phyloP scores from a whole-genome alignment of 2,113 vertebrate genomes.

The Phrynosoma platyrhinos region DNA sequence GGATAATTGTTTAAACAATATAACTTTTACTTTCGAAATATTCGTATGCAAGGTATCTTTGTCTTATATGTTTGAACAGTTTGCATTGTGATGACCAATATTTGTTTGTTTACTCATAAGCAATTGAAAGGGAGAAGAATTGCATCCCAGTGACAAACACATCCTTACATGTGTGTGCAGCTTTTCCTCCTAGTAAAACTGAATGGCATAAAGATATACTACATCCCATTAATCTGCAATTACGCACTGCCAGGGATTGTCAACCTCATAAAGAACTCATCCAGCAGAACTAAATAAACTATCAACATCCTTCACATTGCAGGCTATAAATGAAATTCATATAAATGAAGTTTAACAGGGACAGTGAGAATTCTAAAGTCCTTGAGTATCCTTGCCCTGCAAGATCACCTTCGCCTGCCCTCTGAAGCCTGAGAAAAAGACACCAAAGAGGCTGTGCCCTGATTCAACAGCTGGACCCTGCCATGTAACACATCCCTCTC shows the following conservation, averaged over 20 bases:
- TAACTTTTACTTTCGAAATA: background rate
- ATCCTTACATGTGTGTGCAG: background rate
- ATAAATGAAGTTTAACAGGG: constrained; percentile 61
- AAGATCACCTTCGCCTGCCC: constrained; percentile 45
- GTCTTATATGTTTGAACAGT: background rate
- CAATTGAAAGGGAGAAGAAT: constrained; percentile 14
- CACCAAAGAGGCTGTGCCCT: background rate
- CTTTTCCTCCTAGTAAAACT: constrained; percentile 33
- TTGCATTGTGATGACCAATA: background rate
- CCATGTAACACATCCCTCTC: background rate
- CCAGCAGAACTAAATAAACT: constrained; percentile 63
- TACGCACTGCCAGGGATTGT: constrained; percentile 61
- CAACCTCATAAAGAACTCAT: constrained; percentile 57
- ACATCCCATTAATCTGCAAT: constrained; percentile 69
- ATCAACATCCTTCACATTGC: constrained; percentile 38
- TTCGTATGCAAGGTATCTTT: background rate
- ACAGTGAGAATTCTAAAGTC: constrained; percentile 40
- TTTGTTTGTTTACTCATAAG: background rate
- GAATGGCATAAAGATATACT: constrained; percentile 64
- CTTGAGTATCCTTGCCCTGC: constrained; percentile 45
- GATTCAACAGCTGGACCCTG: constrained; percentile 24
- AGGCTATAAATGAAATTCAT: constrained; percentile 48
- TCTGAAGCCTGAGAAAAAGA: constrained; percentile 44
- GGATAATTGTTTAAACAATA: too few relatives aligned
- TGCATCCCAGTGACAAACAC: constrained; percentile 25